Evolutionary conservation across 2,888 invertebrate genomes (phyloP), one percentile per base, ranked within the genome.

Genomic region (Rotaria socialis): DNA sequence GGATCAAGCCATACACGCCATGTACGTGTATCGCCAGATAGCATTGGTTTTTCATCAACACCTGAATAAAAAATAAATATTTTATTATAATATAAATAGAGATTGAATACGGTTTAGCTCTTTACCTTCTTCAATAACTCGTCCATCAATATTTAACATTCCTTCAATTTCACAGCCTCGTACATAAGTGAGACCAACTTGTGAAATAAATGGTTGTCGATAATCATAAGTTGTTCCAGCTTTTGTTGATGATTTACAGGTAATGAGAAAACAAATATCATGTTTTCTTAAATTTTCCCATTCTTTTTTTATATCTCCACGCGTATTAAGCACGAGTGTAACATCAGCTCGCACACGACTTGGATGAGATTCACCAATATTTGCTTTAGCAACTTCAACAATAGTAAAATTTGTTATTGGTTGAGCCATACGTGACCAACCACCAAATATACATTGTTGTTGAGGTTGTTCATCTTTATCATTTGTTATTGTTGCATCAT

Each of bases 391-490:
- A 84, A 92, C 96, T 92, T 98, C 97, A 0, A 97, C 96, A 1
- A 98, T 95, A 5, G 95, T 95, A 91, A 99, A 98, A 87, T 94
- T 94, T 16, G 94, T 93, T 87, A 99, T 94, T 0, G 97, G 96
- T 89, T 97, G 94, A 0, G 98, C 98, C 98, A 99, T 99, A 88
- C 98, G 93, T 0, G 98, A 97, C 98, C 99, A 99, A 3, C 99
- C 99, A 24, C 97, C 97, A 92, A 96, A 99, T 89, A 95, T 24
- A 14, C 75, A 74, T 50, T 41, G 56, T 50, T 85, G 84, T 35
- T 67, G 67, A 6, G 27, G 35, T 80, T 85, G 52, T 75, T 52
- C 52, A 35, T 4, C 10, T 35, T 41, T 60, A 47, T 50, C 75
- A 24, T 22, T 50, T 6, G 22, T 67, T 43, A 52, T 74, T 11